Evolutionary conservation across 2,888 invertebrate species (phyloP), one percentile per base, ranked within the genome.

Genomic region (Altica lythri): DNA sequence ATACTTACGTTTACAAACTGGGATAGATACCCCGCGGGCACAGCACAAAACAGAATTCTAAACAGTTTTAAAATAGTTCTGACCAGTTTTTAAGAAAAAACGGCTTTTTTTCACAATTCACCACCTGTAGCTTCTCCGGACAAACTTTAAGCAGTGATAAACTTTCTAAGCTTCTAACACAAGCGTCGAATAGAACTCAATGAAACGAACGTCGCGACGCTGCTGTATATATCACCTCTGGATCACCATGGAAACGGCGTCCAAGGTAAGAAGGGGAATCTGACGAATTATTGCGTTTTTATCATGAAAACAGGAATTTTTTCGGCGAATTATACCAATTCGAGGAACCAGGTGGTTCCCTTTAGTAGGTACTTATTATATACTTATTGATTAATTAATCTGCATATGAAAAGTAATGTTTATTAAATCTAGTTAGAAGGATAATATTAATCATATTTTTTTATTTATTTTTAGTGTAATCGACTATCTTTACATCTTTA

Each of bases 121-220:
- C 22, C 45, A 34, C 54, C 45, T 54, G 49, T 54, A 22, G 53
- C 44, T 30, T n/a, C 6, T 22, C 27, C 9, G 35, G 29, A 5
- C 10, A 32, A 32, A 30, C n/a, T 19, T 40, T 16, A 18, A 51
- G 37, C 44, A 42, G 30, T 44, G 37, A 50, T 51, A 55, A 45
- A 19, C 12, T 13, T n/a, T 45, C 6, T 19, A n/a, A 34, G 30
- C 5, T 18, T 12, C 18, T 12, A 38, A 19, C 34, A 29, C 8
- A 16, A 25, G 27, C 38, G 38, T 48, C 37, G 40, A 43, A 61
- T 61, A 58, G 57, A 59, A 71, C 69, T 72, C 70, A 72, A 71
- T 72, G 70, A 63, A 65, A 43, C 1, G 51, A 55, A 66, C 71
- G 69, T 72, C 72, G 66, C 68, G 72, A 71, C 72, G 72, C 71